A percentile compares a stretch with the other conserved stretches of the same genome.
phyloP scores from a whole-genome alignment of 2,888 invertebrate genomes.

The Meliscaeva auricollis region DNA sequence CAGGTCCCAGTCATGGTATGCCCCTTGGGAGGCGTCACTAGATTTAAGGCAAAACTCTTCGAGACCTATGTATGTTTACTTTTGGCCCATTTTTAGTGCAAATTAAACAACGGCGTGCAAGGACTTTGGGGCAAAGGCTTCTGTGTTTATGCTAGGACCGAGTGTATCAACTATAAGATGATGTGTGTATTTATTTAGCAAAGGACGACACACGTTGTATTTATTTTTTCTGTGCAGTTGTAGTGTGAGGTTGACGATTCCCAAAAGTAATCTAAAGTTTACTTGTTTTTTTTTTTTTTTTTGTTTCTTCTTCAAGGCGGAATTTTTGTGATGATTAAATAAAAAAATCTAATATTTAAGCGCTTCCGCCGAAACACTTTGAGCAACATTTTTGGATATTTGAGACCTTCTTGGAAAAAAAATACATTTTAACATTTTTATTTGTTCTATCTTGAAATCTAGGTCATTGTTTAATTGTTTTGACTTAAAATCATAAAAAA shows the following conservation, averaged over 20 bases:
- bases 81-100: conserved; percentile 56
- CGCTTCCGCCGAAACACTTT: conserved; percentile 9
- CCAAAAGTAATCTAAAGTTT: conserved; percentile 26
- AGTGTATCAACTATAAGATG: conserved; percentile 14
- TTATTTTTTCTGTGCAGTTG: neutral
- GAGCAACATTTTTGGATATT: neutral
- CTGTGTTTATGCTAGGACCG: conserved; percentile 2
- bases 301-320: neutral
- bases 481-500: conserved; percentile 9
- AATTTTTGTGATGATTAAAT: neutral
- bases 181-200: conserved; percentile 2
- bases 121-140: conserved; percentile 13
- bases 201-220: neutral
- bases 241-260: neutral
- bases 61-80: conserved; percentile 45
- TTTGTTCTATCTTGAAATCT: conserved; percentile 44
- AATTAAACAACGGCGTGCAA: conserved; percentile 60
- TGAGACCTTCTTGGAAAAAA: no score
- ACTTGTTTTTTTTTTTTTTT: conserved; percentile 1
- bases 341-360: neutral
- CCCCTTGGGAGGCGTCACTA: conserved; percentile 14
- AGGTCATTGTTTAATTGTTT: conserved; percentile 48
- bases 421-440: no score
- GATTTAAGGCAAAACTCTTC: conserved; percentile 1
- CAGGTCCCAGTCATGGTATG: neutral